Percentiles rank a stretch among this genome's conserved stretches.
phyloP scores from a whole-genome alignment of 2,888 invertebrate genomes.

The Tricholauxania praeusta region DNA sequence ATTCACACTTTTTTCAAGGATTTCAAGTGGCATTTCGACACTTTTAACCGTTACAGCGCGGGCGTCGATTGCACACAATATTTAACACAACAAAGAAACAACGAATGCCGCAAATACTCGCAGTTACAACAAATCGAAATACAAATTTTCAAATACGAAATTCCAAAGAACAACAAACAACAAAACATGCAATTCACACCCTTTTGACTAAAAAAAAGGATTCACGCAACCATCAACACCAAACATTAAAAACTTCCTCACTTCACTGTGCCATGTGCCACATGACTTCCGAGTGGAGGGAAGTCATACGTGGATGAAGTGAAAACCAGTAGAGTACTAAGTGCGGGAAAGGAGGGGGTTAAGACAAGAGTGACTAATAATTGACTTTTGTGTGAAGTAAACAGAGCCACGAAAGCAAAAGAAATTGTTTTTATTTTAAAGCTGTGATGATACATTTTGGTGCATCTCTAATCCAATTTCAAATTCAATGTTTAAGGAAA shows the following conservation, averaged over 20 bases:
- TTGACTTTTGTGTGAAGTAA: slow-evolving; percentile 27
- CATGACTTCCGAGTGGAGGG: not conserved
- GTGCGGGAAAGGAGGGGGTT: not conserved
- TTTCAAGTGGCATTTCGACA: slow-evolving; percentile 33
- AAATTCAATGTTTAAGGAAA: not conserved
- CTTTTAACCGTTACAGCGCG: slow-evolving; percentile 7
- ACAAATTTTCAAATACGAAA: slow-evolving; percentile 2
- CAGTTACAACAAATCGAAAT: not conserved
- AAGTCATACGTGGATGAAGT: not conserved
- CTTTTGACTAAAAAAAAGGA: slow-evolving; percentile 40
- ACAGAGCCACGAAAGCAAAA: slow-evolving; percentile 22
- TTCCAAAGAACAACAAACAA: not conserved
- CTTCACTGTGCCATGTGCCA: not conserved
- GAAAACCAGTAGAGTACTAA: not conserved
- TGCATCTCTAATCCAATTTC: slow-evolving; percentile 27
- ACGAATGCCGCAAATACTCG: not conserved
- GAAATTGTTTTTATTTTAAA: slow-evolving; percentile 9
- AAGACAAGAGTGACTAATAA: slow-evolving; percentile 18
- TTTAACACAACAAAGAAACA: not conserved
- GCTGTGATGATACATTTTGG: slow-evolving; percentile 35
- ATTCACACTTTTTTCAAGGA: slow-evolving; percentile 25
- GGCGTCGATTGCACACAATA: slow-evolving; percentile 26
- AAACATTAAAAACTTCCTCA: slow-evolving; percentile 46
- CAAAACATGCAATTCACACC: slow-evolving; percentile 28
- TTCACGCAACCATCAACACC: slow-evolving; percentile 47